A percentile compares a stretch with the other conserved stretches of the same genome.
phyloP scores from a whole-genome alignment of 2,113 vertebrate genomes.

The Otus sunia region DNA sequence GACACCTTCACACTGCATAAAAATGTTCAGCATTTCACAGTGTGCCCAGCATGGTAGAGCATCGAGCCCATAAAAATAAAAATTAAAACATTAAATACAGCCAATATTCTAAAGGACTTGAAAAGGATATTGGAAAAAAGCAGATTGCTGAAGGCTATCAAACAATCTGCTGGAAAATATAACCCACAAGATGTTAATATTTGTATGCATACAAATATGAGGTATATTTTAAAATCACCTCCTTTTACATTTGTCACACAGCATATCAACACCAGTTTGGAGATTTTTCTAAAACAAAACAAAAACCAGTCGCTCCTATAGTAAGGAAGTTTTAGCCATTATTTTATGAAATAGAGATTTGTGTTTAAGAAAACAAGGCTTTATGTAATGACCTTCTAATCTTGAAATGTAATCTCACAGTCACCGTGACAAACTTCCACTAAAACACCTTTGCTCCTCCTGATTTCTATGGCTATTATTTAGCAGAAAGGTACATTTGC shows the following conservation, averaged over 20 bases:
- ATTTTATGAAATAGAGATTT: neutral
- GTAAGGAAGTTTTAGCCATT: neutral
- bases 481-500: neutral
- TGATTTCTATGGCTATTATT: neutral
- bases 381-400: slow-evolving; percentile 15
- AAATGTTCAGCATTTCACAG: neutral
- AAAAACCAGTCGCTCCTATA: neutral
- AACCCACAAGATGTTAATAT: neutral
- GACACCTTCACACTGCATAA: neutral
- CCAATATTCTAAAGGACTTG: neutral
- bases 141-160: neutral
- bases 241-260: neutral
- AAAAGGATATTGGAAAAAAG: slow-evolving; percentile 1
- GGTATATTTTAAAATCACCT: neutral
- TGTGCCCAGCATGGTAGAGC: neutral
- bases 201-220: neutral
- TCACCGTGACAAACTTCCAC: slow-evolving; percentile 13
- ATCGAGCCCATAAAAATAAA: neutral
- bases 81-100: neutral
- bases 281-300: neutral
- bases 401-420: neutral
- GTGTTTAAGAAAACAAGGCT: neutral
- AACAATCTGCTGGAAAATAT: neutral
- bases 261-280: neutral
- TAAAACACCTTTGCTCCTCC: neutral